A percentile compares a stretch with the other conserved stretches of the same genome.
Conservation (phyloP, 2,113 vertebrate genomes). For the Sarotherodon lohbergeri region DNA sequence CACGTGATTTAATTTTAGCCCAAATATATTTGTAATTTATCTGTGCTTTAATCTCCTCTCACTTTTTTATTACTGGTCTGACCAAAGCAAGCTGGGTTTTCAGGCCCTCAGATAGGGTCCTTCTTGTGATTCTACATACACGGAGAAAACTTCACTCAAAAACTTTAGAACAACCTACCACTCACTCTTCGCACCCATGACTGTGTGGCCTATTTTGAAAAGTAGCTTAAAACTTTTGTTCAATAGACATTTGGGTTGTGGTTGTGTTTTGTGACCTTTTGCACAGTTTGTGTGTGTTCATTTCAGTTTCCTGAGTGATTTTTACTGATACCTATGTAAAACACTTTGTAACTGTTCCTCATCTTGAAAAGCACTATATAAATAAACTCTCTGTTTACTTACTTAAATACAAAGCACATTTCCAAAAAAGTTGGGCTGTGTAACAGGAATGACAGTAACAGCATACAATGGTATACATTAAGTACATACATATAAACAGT, state of each 20-base stretch:
- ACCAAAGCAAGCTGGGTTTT: background rate
- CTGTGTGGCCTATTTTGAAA: background rate
- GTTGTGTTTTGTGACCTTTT: background rate
- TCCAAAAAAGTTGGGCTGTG: background rate
- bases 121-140: background rate
- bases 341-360: background rate
- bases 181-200: background rate
- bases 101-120: background rate
- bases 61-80: background rate
- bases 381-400: background rate
- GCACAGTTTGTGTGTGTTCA: background rate
- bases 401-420: background rate
- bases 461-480: background rate
- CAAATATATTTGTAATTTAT: background rate
- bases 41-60: background rate
- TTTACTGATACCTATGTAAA: background rate
- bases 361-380: background rate
- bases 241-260: background rate
- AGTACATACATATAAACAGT: background rate
- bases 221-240: background rate
- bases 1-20: background rate
- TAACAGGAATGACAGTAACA: background rate
- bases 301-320: background rate
- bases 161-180: background rate
- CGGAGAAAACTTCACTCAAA: background rate